Evolutionary conservation across 2,888 invertebrate species (phyloP).

Genomic region (Morpho achilles): DNA sequence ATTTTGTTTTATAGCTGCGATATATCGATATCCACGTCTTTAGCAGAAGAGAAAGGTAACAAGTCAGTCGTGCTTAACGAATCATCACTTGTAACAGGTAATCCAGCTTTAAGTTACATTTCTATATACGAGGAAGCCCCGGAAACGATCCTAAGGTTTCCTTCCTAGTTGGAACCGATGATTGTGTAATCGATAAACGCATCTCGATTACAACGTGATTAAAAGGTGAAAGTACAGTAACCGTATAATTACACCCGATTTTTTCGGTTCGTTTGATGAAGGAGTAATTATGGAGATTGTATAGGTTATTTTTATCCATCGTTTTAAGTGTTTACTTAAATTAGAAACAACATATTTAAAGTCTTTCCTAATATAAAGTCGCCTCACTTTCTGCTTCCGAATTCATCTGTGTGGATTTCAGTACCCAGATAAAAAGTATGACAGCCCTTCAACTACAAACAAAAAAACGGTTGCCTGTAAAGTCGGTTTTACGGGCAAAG

Average conservation of each 20-base stretch:
- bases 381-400: too few species aligned
- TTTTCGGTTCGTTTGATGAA: not conserved
- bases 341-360: too few species aligned
- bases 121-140: constrained; percentile 25
- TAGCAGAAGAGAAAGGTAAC: constrained; percentile 3
- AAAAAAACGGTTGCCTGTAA: too few species aligned
- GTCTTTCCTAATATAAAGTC: too few species aligned
- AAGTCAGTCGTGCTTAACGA: constrained; percentile 13
- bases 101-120: constrained; percentile 19
- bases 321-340: too few species aligned
- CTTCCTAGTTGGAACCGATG: constrained; percentile 23
- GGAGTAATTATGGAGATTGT: not conserved
- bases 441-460: too few species aligned
- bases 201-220: constrained; percentile 16
- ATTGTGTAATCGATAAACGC: constrained; percentile 11
- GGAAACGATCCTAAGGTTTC: constrained; percentile 25
- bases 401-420: too few species aligned
- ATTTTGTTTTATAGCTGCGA: too few species aligned
- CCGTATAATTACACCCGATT: not conserved
- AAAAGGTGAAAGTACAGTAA: constrained; percentile 8
- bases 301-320: too few species aligned
- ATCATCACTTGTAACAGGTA: constrained; percentile 16
- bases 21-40: too few species aligned
- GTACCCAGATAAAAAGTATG: too few species aligned
- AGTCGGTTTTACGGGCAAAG: too few species aligned